phyloP scores from a whole-genome alignment of 2,113 vertebrate genomes.

The Rallus limicola region DNA sequence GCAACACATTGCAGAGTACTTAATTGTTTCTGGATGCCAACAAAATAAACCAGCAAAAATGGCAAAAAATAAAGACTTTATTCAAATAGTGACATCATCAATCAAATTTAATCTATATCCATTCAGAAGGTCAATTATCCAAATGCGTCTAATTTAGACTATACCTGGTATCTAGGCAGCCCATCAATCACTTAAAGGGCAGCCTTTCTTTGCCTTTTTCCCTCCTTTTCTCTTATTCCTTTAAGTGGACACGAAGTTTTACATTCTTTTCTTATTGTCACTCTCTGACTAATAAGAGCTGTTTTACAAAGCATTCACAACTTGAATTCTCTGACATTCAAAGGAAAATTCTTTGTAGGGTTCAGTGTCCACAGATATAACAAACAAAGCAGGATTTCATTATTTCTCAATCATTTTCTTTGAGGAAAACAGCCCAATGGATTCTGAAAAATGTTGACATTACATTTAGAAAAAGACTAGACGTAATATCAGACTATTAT shows the following conservation, averaged over 20 bases:
- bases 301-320: slow-evolving; percentile 22
- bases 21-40: slow-evolving; percentile 74
- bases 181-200: slow-evolving; percentile 82
- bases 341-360: slow-evolving; percentile 12
- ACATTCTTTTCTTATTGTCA: slow-evolving; percentile 44
- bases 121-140: slow-evolving; percentile 85
- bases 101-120: slow-evolving; percentile 84
- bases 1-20: slow-evolving; percentile 63
- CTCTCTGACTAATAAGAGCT: background rate
- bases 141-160: slow-evolving; percentile 81
- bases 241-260: slow-evolving; percentile 63
- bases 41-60: slow-evolving; percentile 67
- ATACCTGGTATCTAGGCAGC: slow-evolving; percentile 73
- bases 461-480: slow-evolving; percentile 39
- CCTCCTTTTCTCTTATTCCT: slow-evolving; percentile 64
- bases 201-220: slow-evolving; percentile 61
- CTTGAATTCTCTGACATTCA: background rate
- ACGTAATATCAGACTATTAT: slow-evolving; percentile 38
- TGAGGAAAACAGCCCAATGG: slow-evolving; percentile 31
- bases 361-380: background rate
- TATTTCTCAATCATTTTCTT: slow-evolving; percentile 31
- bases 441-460: slow-evolving; percentile 40
- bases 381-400: slow-evolving; percentile 28
- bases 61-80: slow-evolving; percentile 76
- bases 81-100: slow-evolving; percentile 76